Conservation (phyloP, 2,888 invertebrate species). For the Melanostoma mellinum region DNA sequence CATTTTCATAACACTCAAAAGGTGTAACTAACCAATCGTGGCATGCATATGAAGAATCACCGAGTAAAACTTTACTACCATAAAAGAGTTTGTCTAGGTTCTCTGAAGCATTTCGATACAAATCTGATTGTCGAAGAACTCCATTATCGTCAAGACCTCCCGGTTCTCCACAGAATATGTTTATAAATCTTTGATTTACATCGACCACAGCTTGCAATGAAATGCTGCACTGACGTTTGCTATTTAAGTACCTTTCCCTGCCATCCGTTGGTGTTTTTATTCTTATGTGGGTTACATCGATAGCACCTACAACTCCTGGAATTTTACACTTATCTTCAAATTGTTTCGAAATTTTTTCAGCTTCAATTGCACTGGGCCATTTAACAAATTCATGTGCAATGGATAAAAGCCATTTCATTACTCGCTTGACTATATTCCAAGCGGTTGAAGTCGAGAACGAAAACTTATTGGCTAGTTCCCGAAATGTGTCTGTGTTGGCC, state of each 20-base stretch:
- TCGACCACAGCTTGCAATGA: neutral
- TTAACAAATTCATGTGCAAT: too few relatives aligned
- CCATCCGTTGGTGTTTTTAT: neutral
- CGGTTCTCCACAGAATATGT: constrained; percentile 2
- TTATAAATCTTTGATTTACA: neutral
- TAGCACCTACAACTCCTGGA: too few relatives aligned
- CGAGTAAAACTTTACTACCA: too few relatives aligned
- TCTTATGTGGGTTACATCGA: neutral
- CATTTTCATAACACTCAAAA: too few relatives aligned
- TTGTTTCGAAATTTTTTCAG: too few relatives aligned
- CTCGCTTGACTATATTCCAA: constrained; percentile 14
- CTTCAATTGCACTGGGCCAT: too few relatives aligned
- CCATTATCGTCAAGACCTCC: neutral
- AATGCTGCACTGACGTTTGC: neutral
- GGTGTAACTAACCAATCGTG: too few relatives aligned
- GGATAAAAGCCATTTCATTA: too few relatives aligned
- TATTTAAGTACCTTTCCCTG: constrained; percentile 4
- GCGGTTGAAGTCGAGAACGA: constrained; percentile 19
- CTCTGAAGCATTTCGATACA: too few relatives aligned
- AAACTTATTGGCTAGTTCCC: neutral
- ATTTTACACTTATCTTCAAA: too few relatives aligned
- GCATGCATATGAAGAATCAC: too few relatives aligned
- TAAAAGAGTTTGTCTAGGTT: too few relatives aligned
- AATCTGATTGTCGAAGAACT: neutral
- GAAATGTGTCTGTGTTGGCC: neutral